Conservation (phyloP, 2,797 vertebrate genomes). For the Adrianichthys oophorus region DNA sequence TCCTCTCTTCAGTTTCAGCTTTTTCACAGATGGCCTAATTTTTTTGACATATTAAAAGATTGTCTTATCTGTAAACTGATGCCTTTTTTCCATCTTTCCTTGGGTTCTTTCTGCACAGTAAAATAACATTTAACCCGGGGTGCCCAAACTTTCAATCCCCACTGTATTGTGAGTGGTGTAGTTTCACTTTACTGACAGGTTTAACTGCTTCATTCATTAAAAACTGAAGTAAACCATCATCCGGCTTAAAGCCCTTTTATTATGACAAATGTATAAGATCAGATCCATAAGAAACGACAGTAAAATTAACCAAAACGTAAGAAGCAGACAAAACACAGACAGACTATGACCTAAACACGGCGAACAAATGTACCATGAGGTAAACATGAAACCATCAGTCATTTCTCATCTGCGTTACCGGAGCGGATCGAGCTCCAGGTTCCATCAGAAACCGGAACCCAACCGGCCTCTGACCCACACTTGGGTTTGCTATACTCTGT, state of each 20-base stretch:
- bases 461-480: constrained; percentile 20
- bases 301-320: constrained; percentile 84
- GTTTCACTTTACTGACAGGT: no score
- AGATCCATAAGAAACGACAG: constrained; percentile 92
- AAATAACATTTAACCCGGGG: no score
- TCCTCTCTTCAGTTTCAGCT: no score
- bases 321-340: constrained; percentile 84
- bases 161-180: no score
- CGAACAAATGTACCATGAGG: constrained; percentile 79
- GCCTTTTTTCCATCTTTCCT: no score
- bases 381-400: constrained; percentile 79
- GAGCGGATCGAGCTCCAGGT: constrained; percentile 29
- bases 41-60: no score
- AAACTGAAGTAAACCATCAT: neutral
- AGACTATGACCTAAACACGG: constrained; percentile 81
- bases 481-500: constrained; percentile 32
- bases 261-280: constrained; percentile 97
- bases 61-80: no score
- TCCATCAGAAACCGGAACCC: constrained; percentile 48
- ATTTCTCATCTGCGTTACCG: constrained; percentile 52
- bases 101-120: no score
- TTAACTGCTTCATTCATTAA: no score
- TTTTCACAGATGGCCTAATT: no score
- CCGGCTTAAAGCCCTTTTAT: constrained; percentile 84
- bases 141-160: no score